Conservation (phyloP, 2,113 vertebrate species). For the Pteropus alecto region DNA sequence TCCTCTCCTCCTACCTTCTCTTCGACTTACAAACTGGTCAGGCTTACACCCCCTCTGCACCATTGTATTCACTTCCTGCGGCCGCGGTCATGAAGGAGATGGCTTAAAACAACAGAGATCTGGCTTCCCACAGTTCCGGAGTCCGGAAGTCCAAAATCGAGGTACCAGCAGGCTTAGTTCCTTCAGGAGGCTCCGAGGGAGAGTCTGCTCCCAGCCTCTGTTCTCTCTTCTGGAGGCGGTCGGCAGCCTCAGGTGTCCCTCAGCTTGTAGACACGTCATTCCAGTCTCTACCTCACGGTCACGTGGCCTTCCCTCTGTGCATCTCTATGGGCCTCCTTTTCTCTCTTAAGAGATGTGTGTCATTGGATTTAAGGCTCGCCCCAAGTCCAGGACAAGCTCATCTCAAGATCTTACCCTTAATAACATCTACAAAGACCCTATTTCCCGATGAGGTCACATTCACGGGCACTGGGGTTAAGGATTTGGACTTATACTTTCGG, state of each 20-base stretch:
- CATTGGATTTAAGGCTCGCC: neutral
- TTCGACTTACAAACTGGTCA: no score
- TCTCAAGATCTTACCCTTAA: neutral
- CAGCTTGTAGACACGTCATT: rapidly evolving
- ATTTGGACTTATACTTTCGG: no score
- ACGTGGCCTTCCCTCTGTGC: neutral
- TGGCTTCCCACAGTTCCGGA: neutral
- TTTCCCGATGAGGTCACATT: neutral
- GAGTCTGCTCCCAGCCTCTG: neutral
- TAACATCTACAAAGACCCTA: neutral
- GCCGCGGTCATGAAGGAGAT: neutral
- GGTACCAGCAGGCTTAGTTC: neutral
- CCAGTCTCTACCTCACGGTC: neutral
- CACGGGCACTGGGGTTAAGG: neutral
- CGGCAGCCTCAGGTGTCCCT: neutral
- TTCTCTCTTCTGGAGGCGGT: neutral
- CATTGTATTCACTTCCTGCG: rapidly evolving
- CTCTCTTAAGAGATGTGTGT: rapidly evolving
- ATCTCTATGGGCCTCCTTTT: neutral
- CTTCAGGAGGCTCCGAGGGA: neutral
- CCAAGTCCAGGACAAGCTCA: neutral
- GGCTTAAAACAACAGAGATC: neutral
- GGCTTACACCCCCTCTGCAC: no score
- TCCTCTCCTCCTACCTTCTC: neutral
- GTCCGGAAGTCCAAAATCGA: neutral